Evolutionary conservation across 2,888 invertebrate genomes (phyloP).

Genomic region (Lycaena phlaeas): DNA sequence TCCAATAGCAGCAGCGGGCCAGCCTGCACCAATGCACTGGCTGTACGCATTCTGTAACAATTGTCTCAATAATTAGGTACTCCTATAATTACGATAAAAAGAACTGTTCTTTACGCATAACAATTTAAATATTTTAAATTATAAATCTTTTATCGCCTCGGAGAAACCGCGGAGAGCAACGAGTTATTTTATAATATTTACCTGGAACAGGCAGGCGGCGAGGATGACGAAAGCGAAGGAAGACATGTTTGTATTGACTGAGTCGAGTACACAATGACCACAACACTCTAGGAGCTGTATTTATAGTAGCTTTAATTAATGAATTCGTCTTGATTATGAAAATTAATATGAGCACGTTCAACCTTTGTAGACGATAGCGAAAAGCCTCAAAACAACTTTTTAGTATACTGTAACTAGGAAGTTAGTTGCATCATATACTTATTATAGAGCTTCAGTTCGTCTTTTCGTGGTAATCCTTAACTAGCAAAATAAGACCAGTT

Average conservation of each 20-base stretch:
- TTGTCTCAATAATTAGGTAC: no score
- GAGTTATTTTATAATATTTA: no score
- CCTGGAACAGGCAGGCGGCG: constrained; percentile 24
- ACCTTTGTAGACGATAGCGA: not conserved
- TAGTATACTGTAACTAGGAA: not conserved
- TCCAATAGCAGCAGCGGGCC: constrained; percentile 17
- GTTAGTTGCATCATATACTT: not conserved
- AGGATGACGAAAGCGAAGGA: constrained; percentile 26
- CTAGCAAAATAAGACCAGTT: no score
- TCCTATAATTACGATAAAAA: no score
- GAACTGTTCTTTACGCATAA: no score
- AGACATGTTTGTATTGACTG: constrained; percentile 25
- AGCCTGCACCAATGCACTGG: constrained; percentile 17
- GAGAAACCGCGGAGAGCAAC: no score
- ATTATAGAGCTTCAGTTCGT: no score
- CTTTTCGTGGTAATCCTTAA: no score
- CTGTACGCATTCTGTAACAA: constrained; percentile 20
- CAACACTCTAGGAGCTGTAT: constrained; percentile 11
- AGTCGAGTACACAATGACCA: constrained; percentile 18
- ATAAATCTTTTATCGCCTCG: no score
- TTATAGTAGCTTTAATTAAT: not conserved
- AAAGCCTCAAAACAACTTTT: not conserved
- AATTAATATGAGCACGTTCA: not conserved
- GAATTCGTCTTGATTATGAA: not conserved
- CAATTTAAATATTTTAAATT: no score